Evolutionary conservation across 2,888 invertebrate genomes (phyloP).

Genomic region (Drosophila helvetica): DNA sequence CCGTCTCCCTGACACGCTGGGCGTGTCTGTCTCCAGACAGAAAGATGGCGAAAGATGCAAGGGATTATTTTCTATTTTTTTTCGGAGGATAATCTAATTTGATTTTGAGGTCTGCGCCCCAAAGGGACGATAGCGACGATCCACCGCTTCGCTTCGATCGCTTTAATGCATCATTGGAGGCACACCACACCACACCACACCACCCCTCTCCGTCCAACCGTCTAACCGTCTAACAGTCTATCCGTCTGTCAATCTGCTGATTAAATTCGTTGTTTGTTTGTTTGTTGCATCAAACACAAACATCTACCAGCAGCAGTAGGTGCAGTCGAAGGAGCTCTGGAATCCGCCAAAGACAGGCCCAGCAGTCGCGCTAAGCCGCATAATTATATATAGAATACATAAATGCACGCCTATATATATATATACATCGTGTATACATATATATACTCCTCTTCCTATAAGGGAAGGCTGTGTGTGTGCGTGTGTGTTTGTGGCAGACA

Average conservation of each 20-base stretch:
- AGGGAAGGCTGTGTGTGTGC: neutral
- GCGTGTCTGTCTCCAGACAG: slow-evolving; percentile 58
- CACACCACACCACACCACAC: neutral
- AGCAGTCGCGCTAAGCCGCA: slow-evolving; percentile 45
- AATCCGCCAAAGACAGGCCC: slow-evolving; percentile 33
- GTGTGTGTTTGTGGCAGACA: slow-evolving; percentile 25
- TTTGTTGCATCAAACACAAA: slow-evolving; percentile 4
- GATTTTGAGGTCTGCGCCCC: neutral
- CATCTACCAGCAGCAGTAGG: neutral
- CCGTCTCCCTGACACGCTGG: slow-evolving; percentile 69
- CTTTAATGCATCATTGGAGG: neutral
- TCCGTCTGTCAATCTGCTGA: slow-evolving; percentile 16
- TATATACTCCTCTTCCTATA: neutral
- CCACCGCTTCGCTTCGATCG: neutral
- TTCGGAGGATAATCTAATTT: slow-evolving; percentile 36
- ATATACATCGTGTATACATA: neutral
- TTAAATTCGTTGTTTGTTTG: slow-evolving; percentile 34
- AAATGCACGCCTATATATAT: slow-evolving; percentile 17
- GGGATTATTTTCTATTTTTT: slow-evolving; percentile 31
- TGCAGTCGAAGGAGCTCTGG: neutral
- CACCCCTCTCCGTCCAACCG: neutral
- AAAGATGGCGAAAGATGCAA: slow-evolving; percentile 71
- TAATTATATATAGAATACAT: slow-evolving; percentile 59
- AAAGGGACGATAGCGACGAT: too few species aligned
- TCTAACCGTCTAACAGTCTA: neutral